Evolutionary conservation across 1,140 invertebrate genomes (phyloP).

Genomic region (silkworm (Bombyx mori)): DNA sequence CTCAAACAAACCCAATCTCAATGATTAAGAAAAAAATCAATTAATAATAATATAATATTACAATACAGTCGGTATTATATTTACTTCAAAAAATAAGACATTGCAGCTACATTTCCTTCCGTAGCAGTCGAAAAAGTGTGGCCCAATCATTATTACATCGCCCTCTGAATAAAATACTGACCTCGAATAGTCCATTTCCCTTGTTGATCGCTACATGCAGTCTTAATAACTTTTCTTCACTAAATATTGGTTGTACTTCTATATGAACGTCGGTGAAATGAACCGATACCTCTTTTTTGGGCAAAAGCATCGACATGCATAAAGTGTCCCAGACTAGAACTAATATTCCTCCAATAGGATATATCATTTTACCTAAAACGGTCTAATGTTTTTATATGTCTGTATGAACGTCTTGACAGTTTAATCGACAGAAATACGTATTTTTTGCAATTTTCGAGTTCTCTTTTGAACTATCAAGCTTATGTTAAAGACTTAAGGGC

Average conservation of each 20-base stretch:
- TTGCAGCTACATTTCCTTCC: no score
- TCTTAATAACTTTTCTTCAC: constrained; percentile 21
- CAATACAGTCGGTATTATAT: no score
- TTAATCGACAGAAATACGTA: not conserved
- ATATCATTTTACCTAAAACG: constrained; percentile 28
- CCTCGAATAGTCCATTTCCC: not conserved
- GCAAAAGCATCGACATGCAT: constrained; percentile 24
- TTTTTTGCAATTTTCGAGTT: no score
- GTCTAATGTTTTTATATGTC: not conserved
- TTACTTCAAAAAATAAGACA: no score
- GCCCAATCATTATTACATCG: no score
- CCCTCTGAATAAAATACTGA: not conserved
- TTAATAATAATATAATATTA: no score
- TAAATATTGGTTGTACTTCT: constrained; percentile 25
- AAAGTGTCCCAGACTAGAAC: constrained; percentile 41
- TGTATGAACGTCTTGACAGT: not conserved
- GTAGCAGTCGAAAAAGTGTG: no score
- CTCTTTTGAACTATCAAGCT: not conserved
- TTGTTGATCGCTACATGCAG: constrained; percentile 5
- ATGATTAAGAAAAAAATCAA: no score
- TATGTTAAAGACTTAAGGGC: not conserved
- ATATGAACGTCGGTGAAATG: constrained; percentile 26
- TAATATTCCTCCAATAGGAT: constrained; percentile 31
- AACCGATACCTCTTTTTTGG: constrained; percentile 22
- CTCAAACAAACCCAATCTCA: no score